Evolutionary conservation across 2,888 invertebrate species (phyloP).

Genomic region (Neoascia interrupta): DNA sequence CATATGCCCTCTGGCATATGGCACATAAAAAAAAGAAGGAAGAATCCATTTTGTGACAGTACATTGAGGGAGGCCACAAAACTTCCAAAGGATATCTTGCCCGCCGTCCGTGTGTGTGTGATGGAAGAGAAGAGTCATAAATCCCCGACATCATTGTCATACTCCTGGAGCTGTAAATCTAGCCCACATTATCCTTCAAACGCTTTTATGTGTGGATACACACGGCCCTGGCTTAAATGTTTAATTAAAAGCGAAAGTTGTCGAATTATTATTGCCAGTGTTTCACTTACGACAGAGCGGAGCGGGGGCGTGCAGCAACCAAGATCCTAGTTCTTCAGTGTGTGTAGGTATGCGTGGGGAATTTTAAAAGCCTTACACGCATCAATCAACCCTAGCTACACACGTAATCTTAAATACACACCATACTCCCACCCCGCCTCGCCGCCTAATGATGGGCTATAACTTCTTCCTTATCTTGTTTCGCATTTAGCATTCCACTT

Average conservation of each 20-base stretch:
- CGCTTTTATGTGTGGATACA: conserved; percentile 4
- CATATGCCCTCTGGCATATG: conserved; percentile 53
- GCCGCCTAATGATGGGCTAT: conserved; percentile 50
- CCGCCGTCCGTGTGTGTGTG: conserved; percentile 1
- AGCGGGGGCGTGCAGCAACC: too few relatives aligned
- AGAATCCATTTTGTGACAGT: conserved; percentile 27
- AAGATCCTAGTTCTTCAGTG: conserved; percentile 23
- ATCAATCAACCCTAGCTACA: conserved; percentile 52
- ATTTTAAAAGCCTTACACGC: conserved; percentile 55
- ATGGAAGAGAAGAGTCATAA: conserved; percentile 46
- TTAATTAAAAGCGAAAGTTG: conserved; percentile 64
- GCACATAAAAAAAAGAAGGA: too few relatives aligned
- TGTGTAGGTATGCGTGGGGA: conserved; percentile 40
- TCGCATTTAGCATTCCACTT: conserved; percentile 36
- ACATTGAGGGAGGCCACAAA: conserved; percentile 41
- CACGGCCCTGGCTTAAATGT: conserved; percentile 21
- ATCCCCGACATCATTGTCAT: conserved; percentile 54
- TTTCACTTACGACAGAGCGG: conserved; percentile 37
- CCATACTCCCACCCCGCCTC: neutral
- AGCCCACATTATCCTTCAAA: conserved; percentile 41
- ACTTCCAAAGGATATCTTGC: conserved; percentile 11
- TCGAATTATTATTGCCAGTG: conserved; percentile 58
- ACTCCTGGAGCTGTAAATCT: conserved; percentile 33
- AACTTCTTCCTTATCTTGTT: conserved; percentile 64
- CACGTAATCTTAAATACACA: conserved; percentile 41